Evolutionary conservation across 2,888 invertebrate species (phyloP).

Genomic region (Diachrysia chrysitis): DNA sequence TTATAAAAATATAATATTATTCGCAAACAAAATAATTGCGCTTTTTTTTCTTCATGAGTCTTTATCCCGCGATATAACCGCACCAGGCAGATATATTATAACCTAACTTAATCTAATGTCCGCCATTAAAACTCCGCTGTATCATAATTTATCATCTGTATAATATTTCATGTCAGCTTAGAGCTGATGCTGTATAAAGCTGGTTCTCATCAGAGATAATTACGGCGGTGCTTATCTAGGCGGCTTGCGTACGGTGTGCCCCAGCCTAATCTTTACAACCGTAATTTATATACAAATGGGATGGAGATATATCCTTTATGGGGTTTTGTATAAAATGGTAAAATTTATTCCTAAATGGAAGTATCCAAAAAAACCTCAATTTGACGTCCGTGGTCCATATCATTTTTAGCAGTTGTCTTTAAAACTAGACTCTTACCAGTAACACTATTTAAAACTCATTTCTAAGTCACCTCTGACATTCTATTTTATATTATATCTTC

Average conservation of each 20-base stretch:
- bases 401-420: no score
- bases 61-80: not conserved
- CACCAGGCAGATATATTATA: not conserved
- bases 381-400: no score
- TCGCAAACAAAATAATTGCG: not conserved
- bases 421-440: no score
- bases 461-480: no score
- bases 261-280: slow-evolving; percentile 37
- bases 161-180: slow-evolving; percentile 24
- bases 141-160: slow-evolving; percentile 21
- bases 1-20: no score
- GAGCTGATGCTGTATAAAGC: slow-evolving; percentile 17
- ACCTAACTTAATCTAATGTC: slow-evolving; percentile 2
- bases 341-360: not conserved
- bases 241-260: slow-evolving; percentile 42
- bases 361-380: not conserved
- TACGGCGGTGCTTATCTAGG: slow-evolving; percentile 46
- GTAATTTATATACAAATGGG: slow-evolving; percentile 41
- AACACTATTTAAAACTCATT: no score
- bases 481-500: no score
- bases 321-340: not conserved
- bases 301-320: not conserved
- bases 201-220: slow-evolving; percentile 38
- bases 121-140: not conserved
- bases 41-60: not conserved